Conservation (phyloP, 2,797 vertebrate genomes). For the Chelidonichthys spinosus region DNA sequence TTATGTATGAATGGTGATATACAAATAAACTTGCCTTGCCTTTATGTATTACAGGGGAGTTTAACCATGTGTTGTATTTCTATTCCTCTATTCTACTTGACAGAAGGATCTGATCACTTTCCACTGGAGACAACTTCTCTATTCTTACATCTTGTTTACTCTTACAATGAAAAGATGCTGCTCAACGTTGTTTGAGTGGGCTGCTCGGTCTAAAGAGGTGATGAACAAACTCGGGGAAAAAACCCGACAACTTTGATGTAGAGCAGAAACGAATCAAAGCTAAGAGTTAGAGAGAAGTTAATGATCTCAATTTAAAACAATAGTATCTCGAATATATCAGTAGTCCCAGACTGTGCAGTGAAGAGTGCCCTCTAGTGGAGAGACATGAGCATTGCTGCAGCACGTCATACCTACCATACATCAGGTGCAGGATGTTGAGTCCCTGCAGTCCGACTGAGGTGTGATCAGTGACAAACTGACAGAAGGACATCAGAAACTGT, state of each 20-base stretch:
- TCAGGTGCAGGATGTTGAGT: background rate
- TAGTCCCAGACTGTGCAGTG: background rate
- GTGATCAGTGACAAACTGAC: slow-evolving; percentile 21
- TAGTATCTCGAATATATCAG: background rate
- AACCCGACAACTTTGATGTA: background rate
- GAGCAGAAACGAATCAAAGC: background rate
- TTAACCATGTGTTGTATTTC: too few species aligned
- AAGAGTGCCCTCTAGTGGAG: slow-evolving; percentile 57
- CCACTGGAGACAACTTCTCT: background rate
- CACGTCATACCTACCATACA: background rate
- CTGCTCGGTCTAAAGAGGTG: background rate
- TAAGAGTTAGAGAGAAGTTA: background rate
- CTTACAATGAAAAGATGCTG: background rate
- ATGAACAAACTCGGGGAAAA: background rate
- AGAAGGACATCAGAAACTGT: background rate
- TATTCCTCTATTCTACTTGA: background rate
- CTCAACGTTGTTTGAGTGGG: background rate
- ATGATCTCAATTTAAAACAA: background rate
- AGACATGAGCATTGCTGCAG: background rate
- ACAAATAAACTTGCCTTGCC: too few species aligned
- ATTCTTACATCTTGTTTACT: background rate
- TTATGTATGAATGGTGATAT: too few species aligned
- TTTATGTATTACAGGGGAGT: too few species aligned
- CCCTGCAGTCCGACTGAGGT: background rate
- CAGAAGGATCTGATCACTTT: background rate